A percentile compares a stretch with the other conserved stretches of the same genome.
phyloP scores from a whole-genome alignment of 2,888 invertebrate genomes.

The Sphaerophoria rueppellii region DNA sequence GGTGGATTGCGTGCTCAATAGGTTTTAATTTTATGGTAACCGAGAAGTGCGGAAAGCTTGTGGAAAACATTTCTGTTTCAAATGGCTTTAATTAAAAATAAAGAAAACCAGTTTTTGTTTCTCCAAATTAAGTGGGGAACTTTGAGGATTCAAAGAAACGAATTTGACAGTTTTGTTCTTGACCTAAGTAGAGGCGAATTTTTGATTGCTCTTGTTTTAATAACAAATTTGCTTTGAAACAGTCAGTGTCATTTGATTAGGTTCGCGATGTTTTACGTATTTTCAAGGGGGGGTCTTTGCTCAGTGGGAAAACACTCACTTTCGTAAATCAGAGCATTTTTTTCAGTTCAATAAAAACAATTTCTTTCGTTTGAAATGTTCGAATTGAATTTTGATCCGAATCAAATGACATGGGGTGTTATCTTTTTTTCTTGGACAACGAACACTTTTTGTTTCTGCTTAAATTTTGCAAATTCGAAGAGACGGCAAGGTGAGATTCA shows the following conservation, averaged over 20 bases:
- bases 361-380: too few relatives aligned
- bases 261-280: too few relatives aligned
- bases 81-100: constrained; percentile 11
- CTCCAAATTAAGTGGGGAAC: background rate
- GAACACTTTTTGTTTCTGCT: too few relatives aligned
- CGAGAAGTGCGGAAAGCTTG: constrained; percentile 36
- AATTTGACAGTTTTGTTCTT: background rate
- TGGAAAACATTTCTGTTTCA: constrained; percentile 8
- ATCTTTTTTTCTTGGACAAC: too few relatives aligned
- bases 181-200: background rate
- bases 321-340: too few relatives aligned
- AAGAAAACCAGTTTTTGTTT: background rate
- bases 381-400: too few relatives aligned
- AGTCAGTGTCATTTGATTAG: background rate
- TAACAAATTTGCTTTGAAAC: background rate
- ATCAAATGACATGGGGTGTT: too few relatives aligned
- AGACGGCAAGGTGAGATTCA: too few relatives aligned
- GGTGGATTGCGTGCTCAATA: constrained; percentile 52
- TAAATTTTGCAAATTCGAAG: too few relatives aligned
- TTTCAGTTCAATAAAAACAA: too few relatives aligned
- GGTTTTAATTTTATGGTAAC: constrained; percentile 51
- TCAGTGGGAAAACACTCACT: too few relatives aligned
- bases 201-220: background rate
- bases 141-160: constrained; percentile 3
- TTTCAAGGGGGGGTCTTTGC: too few relatives aligned